phyloP scores from a whole-genome alignment of 2,888 invertebrate genomes.

The Congeria kusceri region DNA sequence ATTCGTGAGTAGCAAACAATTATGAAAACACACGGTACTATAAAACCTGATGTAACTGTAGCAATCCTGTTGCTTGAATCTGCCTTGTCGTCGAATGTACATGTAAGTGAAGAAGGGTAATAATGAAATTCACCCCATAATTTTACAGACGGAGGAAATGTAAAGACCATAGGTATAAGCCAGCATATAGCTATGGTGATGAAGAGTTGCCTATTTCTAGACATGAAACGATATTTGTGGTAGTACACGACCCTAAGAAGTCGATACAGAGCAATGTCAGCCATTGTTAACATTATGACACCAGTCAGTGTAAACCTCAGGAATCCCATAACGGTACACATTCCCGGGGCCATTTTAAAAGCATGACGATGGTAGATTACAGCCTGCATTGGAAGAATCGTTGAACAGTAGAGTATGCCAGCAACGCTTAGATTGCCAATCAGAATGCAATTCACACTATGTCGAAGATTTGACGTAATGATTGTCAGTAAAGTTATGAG shows the following conservation, averaged over 20 bases:
- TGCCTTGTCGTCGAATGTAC: constrained; percentile 71
- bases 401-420: constrained; percentile 72
- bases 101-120: constrained; percentile 73
- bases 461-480: constrained; percentile 70
- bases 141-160: constrained; percentile 70
- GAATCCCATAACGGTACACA: constrained; percentile 69
- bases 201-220: constrained; percentile 61
- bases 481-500: constrained; percentile 75
- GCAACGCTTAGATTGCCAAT: constrained; percentile 76
- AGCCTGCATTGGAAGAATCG: constrained; percentile 75
- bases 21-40: constrained; percentile 77
- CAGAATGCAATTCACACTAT: constrained; percentile 77
- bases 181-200: constrained; percentile 71
- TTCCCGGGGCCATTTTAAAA: constrained; percentile 53
- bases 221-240: constrained; percentile 69
- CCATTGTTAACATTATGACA: constrained; percentile 74
- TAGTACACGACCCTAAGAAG: constrained; percentile 74
- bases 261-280: constrained; percentile 78
- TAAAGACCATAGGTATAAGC: constrained; percentile 72
- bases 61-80: constrained; percentile 76
- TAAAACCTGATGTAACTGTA: constrained; percentile 74
- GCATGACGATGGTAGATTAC: constrained; percentile 67
- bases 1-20: constrained; percentile 78
- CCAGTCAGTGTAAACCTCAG: constrained; percentile 73
- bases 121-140: constrained; percentile 76